phyloP scores from a whole-genome alignment of 2,113 vertebrate species.

The Phylloscopus whistleri region DNA sequence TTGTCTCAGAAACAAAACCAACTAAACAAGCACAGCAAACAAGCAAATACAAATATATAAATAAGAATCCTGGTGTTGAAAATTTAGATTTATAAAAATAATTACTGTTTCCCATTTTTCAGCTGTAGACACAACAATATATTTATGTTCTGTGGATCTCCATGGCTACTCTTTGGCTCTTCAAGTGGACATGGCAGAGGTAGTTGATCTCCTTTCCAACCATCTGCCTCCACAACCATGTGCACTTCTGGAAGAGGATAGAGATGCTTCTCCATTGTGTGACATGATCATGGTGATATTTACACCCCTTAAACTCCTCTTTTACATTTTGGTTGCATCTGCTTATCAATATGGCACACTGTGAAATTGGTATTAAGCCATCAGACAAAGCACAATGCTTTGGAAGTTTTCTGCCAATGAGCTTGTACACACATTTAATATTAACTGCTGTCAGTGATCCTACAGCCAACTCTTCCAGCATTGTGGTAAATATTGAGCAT shows the following conservation, averaged over 20 bases:
- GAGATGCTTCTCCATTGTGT: background rate
- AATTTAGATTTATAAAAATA: background rate
- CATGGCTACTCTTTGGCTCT: background rate
- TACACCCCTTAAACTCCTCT: background rate
- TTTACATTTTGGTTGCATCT: background rate
- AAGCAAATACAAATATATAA: background rate
- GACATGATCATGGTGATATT: background rate
- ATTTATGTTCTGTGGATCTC: background rate
- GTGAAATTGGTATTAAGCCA: background rate
- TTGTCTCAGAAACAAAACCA: background rate
- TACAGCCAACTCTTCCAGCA: background rate
- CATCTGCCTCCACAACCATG: background rate
- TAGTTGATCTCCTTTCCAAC: background rate
- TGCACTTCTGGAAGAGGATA: background rate
- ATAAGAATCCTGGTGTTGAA: background rate
- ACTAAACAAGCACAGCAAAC: background rate
- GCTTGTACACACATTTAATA: background rate
- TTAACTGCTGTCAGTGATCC: background rate
- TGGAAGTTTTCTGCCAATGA: background rate
- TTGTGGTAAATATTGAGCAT: background rate
- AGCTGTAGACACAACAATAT: background rate
- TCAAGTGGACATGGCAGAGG: background rate
- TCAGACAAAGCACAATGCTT: background rate
- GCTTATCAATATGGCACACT: background rate
- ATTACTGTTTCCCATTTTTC: background rate